Evolutionary conservation across 2,797 vertebrate species (phyloP).

Genomic region (Buphagus erythrorhynchus): DNA sequence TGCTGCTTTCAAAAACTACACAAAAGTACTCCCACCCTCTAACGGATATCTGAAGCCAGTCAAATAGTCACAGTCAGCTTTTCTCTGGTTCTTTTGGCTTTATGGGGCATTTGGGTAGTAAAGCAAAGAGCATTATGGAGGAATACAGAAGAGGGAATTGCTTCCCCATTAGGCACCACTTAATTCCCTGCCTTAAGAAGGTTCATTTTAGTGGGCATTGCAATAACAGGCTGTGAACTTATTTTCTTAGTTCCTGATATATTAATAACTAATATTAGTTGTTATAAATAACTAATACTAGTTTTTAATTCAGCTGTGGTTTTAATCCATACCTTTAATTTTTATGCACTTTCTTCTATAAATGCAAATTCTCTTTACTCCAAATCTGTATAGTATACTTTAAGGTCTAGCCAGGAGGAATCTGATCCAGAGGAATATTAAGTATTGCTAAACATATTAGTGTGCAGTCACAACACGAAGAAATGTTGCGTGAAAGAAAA

Average conservation of each 20-base stretch:
- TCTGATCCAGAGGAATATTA: slow-evolving; percentile 26
- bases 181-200: slow-evolving; percentile 8
- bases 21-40: not conserved
- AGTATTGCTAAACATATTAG: slow-evolving; percentile 29
- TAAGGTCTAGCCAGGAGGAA: slow-evolving; percentile 32
- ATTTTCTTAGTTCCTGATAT: slow-evolving; percentile 4
- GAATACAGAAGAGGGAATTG: not conserved
- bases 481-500: not conserved
- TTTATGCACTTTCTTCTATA: not conserved
- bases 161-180: not conserved
- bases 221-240: slow-evolving; percentile 6
- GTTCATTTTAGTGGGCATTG: not conserved
- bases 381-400: not conserved
- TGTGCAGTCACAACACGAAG: not conserved
- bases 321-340: not conserved
- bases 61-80: not conserved
- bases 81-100: not conserved
- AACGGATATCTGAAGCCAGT: not conserved
- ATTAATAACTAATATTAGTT: not conserved
- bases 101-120: not conserved
- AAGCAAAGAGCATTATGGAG: not conserved
- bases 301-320: not conserved
- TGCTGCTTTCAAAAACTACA: slow-evolving; percentile 2
- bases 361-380: not conserved
- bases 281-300: not conserved